phyloP scores from a whole-genome alignment of 2,797 vertebrate genomes.

The Nasua narica region DNA sequence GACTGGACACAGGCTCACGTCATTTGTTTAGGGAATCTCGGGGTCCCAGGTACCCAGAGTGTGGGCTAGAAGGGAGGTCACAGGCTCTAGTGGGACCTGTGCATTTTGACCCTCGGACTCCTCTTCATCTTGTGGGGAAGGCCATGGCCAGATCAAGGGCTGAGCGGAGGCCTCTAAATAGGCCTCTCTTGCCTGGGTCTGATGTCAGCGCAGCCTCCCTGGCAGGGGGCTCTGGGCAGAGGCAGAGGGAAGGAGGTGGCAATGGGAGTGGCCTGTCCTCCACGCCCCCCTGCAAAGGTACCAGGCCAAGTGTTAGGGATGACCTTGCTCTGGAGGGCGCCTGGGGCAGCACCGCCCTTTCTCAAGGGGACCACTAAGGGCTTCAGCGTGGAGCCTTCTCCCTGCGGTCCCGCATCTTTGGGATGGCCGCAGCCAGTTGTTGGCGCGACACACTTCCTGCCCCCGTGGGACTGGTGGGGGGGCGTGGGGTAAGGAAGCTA shows the following conservation, averaged over 20 bases:
- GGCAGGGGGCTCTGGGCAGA: background rate
- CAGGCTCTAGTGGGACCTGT: background rate
- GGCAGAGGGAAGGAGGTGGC: no score
- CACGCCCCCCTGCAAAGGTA: background rate
- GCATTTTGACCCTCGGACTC: background rate
- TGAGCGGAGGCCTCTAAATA: background rate
- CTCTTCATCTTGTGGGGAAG: background rate
- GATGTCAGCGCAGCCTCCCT: background rate
- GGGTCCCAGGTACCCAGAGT: background rate
- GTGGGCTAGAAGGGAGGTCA: background rate
- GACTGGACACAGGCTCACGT: rapidly evolving
- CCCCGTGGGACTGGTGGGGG: background rate
- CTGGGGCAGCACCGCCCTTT: background rate
- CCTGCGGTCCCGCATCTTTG: background rate
- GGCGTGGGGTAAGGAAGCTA: background rate
- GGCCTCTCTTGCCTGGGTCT: background rate
- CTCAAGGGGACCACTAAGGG: background rate
- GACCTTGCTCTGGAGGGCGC: background rate
- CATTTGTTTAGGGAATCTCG: rapidly evolving
- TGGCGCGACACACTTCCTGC: background rate
- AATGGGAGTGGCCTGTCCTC: background rate
- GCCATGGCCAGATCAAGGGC: background rate
- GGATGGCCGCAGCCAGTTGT: background rate
- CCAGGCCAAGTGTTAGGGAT: background rate
- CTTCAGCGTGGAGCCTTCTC: background rate